Evolutionary conservation across 2,113 vertebrate genomes (phyloP).

Genomic region (Puntigrus tetrazona): DNA sequence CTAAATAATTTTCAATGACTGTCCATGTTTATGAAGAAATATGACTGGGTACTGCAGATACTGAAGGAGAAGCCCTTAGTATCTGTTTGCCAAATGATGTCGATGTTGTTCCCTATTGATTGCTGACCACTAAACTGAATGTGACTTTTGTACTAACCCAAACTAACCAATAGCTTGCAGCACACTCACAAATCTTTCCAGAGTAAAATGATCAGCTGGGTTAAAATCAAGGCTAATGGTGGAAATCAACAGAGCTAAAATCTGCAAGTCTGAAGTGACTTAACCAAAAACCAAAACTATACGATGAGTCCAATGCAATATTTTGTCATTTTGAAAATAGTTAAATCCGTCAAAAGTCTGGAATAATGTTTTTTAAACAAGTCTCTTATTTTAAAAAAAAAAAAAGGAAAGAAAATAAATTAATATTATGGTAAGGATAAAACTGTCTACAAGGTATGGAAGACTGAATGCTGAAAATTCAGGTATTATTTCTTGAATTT

Average conservation of each 20-base stretch:
- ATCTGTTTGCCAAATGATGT: slow-evolving; percentile 79
- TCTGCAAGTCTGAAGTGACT: not conserved
- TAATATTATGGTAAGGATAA: not conserved
- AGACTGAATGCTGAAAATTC: not conserved
- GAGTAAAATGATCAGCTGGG: not conserved
- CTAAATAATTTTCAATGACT: not conserved
- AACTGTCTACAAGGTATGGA: not conserved
- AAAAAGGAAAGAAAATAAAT: not conserved
- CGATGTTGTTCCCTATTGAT: slow-evolving; percentile 80
- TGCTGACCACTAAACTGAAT: slow-evolving; percentile 74
- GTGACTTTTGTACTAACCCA: slow-evolving; percentile 67
- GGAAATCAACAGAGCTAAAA: not conserved
- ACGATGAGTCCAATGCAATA: not conserved
- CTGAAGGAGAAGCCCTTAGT: slow-evolving; percentile 84
- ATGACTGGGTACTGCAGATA: slow-evolving; percentile 85
- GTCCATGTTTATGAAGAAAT: slow-evolving; percentile 85
- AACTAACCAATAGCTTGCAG: not conserved
- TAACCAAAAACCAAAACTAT: not conserved
- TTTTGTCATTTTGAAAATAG: not conserved
- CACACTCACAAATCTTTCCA: not conserved
- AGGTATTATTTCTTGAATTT: no score
- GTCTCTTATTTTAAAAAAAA: not conserved
- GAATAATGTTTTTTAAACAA: not conserved
- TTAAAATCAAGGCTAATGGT: not conserved
- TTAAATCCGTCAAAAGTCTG: not conserved